Evolutionary conservation across 2,113 vertebrate species (phyloP), one percentile per base, ranked within the genome.

Genomic region (Acanthochromis polyacanthus): DNA sequence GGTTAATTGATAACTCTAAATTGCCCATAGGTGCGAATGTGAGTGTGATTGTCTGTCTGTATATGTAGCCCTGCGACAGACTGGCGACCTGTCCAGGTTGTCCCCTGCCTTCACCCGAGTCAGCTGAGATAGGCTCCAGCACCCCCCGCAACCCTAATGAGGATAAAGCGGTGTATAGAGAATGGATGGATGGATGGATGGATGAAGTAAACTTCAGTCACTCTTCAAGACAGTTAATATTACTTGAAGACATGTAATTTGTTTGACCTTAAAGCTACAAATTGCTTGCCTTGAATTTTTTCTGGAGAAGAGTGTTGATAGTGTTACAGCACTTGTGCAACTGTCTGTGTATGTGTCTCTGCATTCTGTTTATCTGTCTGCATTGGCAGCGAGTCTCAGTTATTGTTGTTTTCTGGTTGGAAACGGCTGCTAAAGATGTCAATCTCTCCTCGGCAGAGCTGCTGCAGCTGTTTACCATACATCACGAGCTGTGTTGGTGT

Each of bases 401-500:
- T 82, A 71, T 67, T 81, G 84, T 84, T 81, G 80, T 88, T 85
- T 81, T 67, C 82, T 83, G 20, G 62, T 77, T 85, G 80, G 71
- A 58, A 83, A 59, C 82, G 78, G 83, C 83, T 89, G 85, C 72
- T 76, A 80, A 78, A 85, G 80, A 76, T 79, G 84, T 83, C 83
- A 81, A 14, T 81, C 67, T 80, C 71, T 81, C 55, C 80, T 76
- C 77, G 38, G 77, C 74, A 43, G 71, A 74, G 75, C 55, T 14
- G 62, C 83, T 82, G 81, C 83, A 83, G 85, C 88, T 89, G 89
- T 78, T 89, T 73, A 76, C 81, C 87, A 71, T 80, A 81, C 73
- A 82, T 76, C 59, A 22, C 48, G 43, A 53, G 11, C 51, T 22
- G 77, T 78, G 88, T 73, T 64, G 83, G 78, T 70, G 75, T 32